phyloP scores from a whole-genome alignment of 2,113 vertebrate species.

The Odontesthes bonariensis region DNA sequence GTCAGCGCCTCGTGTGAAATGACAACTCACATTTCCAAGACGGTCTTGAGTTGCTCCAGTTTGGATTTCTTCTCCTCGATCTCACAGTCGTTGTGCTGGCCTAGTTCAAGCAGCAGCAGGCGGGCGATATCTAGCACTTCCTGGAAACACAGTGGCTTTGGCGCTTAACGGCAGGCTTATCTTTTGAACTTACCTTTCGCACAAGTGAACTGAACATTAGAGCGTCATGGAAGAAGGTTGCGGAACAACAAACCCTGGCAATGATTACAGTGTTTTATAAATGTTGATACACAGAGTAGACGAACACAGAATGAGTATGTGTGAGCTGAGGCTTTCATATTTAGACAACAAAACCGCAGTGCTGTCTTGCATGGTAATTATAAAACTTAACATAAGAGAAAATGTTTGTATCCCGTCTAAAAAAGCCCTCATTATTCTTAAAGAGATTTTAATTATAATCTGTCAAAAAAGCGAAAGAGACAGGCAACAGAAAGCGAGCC shows the following conservation, averaged over 20 bases:
- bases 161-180: neutral
- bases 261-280: neutral
- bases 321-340: slow-evolving; percentile 8
- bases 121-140: slow-evolving; percentile 97
- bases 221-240: neutral
- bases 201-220: neutral
- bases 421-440: slow-evolving; percentile 1
- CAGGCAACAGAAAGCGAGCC: neutral
- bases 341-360: slow-evolving; percentile 26
- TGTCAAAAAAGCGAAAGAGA: neutral
- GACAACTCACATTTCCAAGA: slow-evolving; percentile 94
- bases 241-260: neutral
- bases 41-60: slow-evolving; percentile 95
- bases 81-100: slow-evolving; percentile 89
- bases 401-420: neutral
- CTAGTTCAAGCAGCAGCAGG: slow-evolving; percentile 90
- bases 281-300: neutral
- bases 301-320: slow-evolving; percentile 1
- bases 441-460: slow-evolving; percentile 13
- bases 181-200: neutral
- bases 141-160: slow-evolving; percentile 72
- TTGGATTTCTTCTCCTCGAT: slow-evolving; percentile 97
- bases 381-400: neutral
- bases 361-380: neutral
- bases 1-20: neutral